These are phyloP conservation scores for Channa argus DNA, from an alignment of 2,113 vertebrate species.

Conservation along the genomic window DNA sequence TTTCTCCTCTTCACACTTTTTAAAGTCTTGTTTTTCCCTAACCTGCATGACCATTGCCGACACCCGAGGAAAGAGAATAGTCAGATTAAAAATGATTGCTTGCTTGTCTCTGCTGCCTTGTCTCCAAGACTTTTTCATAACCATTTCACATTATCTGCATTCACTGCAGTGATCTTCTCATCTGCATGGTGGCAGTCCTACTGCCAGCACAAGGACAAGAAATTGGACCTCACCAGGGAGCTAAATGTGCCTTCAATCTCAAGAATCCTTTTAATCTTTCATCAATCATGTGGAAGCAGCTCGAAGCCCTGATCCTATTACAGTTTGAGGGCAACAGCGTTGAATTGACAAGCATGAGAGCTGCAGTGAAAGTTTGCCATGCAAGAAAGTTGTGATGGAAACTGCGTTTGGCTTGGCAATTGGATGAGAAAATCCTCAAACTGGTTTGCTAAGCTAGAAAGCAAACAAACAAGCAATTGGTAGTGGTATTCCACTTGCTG, in stretches of 20 bases:
- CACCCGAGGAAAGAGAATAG: slow-evolving; percentile 40
- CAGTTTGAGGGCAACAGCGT: slow-evolving; percentile 70
- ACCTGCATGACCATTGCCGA: slow-evolving; percentile 27
- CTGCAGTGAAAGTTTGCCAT: slow-evolving; percentile 69
- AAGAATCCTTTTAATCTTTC: slow-evolving; percentile 88
- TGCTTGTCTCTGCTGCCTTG: slow-evolving; percentile 51
- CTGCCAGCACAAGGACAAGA: slow-evolving; percentile 67
- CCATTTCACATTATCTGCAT: slow-evolving; percentile 64
- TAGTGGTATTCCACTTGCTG: slow-evolving; percentile 48
- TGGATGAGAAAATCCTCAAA: slow-evolving; percentile 61
- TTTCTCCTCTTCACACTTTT: not conserved
- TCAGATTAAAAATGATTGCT: slow-evolving; percentile 70
- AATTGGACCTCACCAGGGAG: slow-evolving; percentile 79
- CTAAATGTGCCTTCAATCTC: slow-evolving; percentile 84
- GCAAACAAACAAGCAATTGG: slow-evolving; percentile 66
- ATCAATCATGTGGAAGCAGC: slow-evolving; percentile 83
- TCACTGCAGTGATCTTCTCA: slow-evolving; percentile 72
- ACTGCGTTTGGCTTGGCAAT: slow-evolving; percentile 55
- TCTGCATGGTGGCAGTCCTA: slow-evolving; percentile 76
- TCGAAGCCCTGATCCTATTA: slow-evolving; percentile 80
- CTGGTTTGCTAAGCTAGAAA: slow-evolving; percentile 61
- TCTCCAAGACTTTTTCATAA: slow-evolving; percentile 52
- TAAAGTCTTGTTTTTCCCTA: slow-evolving; percentile 9
- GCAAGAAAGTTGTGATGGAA: slow-evolving; percentile 66
- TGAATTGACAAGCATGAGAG: slow-evolving; percentile 69